Evolutionary conservation across 2,888 invertebrate genomes (phyloP), one percentile per base, ranked within the genome.

Genomic region (Hyles lineata): DNA sequence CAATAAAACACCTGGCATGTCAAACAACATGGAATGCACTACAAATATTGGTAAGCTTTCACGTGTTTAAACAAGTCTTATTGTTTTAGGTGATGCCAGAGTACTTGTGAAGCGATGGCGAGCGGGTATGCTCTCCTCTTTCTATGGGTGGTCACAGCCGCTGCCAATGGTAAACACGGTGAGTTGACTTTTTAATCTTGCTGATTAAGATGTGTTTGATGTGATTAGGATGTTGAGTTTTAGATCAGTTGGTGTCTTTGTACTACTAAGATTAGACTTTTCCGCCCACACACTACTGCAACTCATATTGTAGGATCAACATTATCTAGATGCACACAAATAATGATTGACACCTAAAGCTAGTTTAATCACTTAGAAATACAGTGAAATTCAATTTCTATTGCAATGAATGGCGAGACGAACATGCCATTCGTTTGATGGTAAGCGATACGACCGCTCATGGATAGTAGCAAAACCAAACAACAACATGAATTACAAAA

Each of bases 51-150:
- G 84, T 85, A 84, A 84, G 87, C 89, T 90, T 88, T 89, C 87
- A 84, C 85, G 82, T 87, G 80, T 80, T 89, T 87, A 91, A 89
- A 90, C 85, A 90, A 74, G 75, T 76, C 80, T 81, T 92, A 93
- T 94, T 94, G 93, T 94, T 94, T 92, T 93, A 94, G 94, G 94
- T 93, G 93, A 94, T 94, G 93, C 88, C 86, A 82, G 87, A 83
- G 85, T 86, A 87, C 85, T 87, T 85, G 90, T 92, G 89, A 92
- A 90, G 88, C 80, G 77, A 93, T 93, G 92, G 91, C 89, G 90
- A 87, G 91, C 88, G 89, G 89, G 87, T 89, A 89, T 82, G 82
- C 87, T 82, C 90, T 92, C 88, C 92, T 93, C 90, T 85, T 93
- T 85, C 89, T 93, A 87, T 93, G 93, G 92, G 92, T 93, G 93